Evolutionary conservation across 2,888 invertebrate genomes (phyloP), one percentile per base, ranked within the genome.

Genomic region (Ophonus ardosiacus): DNA sequence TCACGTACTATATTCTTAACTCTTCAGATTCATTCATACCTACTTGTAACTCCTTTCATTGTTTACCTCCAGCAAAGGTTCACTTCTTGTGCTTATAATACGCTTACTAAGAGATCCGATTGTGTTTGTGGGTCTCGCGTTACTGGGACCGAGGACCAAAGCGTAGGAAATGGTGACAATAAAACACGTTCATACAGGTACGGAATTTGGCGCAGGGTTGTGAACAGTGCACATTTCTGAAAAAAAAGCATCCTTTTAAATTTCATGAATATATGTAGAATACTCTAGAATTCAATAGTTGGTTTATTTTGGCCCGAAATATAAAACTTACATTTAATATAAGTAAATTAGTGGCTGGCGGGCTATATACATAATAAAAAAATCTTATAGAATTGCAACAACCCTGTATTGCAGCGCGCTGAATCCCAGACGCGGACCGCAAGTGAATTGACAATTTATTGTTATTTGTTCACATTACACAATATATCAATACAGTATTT

Each of bases 381-480:
- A 51, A 51, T 8, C 43, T 13, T 13, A 13, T 51, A 51, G 13
- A 51, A 51, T 51, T 51, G 43, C 43, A 51, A 51, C 43, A 51
- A 51, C 43, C 43, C 43, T 51, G 43, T 51, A 51, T 10, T 51
- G 43, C 43, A 51, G 15, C 38, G 68, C 38, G 68, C 68, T 68
- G 38, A 68, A n/a, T n/a, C 68, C n/a, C 68, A 68, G 68, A 21
- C 43, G 43, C 71, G 43, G 8, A 74, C 43, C 71, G 71, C 71
- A 74, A 74, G 31, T 38, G 21, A 65, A 56, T 68, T 81, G 57
- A 84, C 38, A 38, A 74, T 76, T 74, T 76, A 83, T 83, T 83
- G 83, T 83, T 83, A 83, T 83, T 83, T 83, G 83, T 83, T 83
- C 83, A 76, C 83, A 74, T 17, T 43, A 83, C 83, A 82, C 71